phyloP scores from a whole-genome alignment of 2,888 invertebrate species.

The Ormyrus nitidulus region DNA sequence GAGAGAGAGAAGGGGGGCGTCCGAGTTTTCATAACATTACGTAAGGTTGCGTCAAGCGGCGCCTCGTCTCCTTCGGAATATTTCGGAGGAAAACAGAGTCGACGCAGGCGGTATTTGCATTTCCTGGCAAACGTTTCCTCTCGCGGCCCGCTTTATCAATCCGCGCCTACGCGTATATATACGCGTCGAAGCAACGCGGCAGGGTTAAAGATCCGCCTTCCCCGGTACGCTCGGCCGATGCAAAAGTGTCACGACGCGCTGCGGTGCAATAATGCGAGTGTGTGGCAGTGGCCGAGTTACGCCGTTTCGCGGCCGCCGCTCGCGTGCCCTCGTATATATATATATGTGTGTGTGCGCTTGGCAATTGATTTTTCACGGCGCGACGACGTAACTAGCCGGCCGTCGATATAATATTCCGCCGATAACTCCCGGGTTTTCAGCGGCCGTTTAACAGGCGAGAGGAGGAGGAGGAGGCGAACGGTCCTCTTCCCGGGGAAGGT shows the following conservation, averaged over 20 bases:
- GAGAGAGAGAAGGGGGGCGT: conserved; percentile 12
- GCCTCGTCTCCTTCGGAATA: no score
- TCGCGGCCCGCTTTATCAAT: no score
- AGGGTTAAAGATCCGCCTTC: background rate
- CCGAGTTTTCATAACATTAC: conserved; percentile 36
- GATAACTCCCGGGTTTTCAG: no score
- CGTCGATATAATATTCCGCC: no score
- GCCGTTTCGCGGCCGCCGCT: conserved; percentile 47
- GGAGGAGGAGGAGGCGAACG: background rate
- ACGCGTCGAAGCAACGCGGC: background rate
- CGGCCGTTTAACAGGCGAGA: background rate
- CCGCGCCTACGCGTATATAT: no score
- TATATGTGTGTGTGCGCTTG: background rate
- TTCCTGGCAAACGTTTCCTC: no score
- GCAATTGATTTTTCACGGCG: conserved; percentile 34
- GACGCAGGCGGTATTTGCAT: no score
- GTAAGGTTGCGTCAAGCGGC: conserved; percentile 38
- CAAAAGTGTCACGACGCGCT: conserved; percentile 43
- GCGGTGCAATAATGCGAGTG: background rate
- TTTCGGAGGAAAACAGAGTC: no score
- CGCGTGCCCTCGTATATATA: conserved; percentile 21
- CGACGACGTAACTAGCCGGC: no score
- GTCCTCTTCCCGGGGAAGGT: background rate
- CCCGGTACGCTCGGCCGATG: background rate
- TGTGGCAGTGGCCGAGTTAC: conserved; percentile 53